These are phyloP conservation scores for Byasa hedistus DNA, from an alignment of 2,888 invertebrate genomes.

Conservation along the genomic window DNA sequence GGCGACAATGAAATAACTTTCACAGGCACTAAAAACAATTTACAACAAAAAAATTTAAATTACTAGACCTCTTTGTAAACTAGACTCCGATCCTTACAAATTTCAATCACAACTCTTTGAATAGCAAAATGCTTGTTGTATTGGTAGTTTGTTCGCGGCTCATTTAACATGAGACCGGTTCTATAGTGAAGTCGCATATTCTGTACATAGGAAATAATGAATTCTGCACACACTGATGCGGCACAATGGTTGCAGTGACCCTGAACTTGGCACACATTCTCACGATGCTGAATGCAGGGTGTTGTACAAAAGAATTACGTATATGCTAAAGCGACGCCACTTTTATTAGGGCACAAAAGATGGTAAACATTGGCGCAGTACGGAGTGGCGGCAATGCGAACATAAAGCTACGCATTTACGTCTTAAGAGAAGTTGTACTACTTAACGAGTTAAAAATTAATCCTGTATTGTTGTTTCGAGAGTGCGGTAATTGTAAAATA, in stretches of 20 bases:
- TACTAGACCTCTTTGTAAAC: slow-evolving; percentile 35
- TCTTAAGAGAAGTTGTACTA: slow-evolving; percentile 1
- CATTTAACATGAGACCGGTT: slow-evolving; percentile 52
- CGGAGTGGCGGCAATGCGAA: slow-evolving; percentile 5
- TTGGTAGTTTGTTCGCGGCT: slow-evolving; percentile 45
- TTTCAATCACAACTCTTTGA: slow-evolving; percentile 30
- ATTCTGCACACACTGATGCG: slow-evolving; percentile 35
- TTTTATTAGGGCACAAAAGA: slow-evolving; percentile 49
- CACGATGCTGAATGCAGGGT: slow-evolving; percentile 58
- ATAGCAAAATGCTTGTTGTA: slow-evolving; percentile 34
- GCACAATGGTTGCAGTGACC: slow-evolving; percentile 53
- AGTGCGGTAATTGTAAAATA: no score
- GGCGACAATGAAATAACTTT: slow-evolving; percentile 23
- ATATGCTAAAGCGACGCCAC: slow-evolving; percentile 53
- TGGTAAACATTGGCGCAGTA: slow-evolving; percentile 38
- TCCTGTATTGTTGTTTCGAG: no score
- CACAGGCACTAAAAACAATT: slow-evolving; percentile 4
- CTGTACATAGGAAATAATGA: slow-evolving; percentile 43
- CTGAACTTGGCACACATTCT: slow-evolving; percentile 76
- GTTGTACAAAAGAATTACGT: slow-evolving; percentile 50
- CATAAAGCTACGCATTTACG: slow-evolving; percentile 1
- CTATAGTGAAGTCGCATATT: slow-evolving; percentile 39
- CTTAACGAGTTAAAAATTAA: background rate
- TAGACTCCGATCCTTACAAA: slow-evolving; percentile 35
- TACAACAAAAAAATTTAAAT: slow-evolving; percentile 12